Conservation (phyloP, 2,888 invertebrate genomes). For the Brachylomia viminalis region DNA sequence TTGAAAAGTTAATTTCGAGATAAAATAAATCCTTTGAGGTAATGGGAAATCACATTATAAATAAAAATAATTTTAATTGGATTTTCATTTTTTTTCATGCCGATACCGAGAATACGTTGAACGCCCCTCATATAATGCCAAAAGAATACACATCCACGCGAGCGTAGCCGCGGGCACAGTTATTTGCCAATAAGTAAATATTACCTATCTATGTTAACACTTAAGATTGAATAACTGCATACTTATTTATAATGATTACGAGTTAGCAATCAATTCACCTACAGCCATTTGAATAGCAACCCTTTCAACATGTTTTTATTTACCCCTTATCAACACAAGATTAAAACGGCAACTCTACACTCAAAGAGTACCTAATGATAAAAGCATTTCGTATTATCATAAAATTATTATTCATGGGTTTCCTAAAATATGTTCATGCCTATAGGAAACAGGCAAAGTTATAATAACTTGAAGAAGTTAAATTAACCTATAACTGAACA, state of each 20-base stretch:
- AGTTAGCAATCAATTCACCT: too few relatives aligned
- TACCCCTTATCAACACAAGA: slow-evolving; percentile 10
- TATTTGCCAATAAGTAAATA: neutral
- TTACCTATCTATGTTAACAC: neutral
- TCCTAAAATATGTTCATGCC: slow-evolving; percentile 81
- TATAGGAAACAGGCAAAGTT: slow-evolving; percentile 84
- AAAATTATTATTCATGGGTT: slow-evolving; percentile 81
- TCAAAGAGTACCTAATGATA: slow-evolving; percentile 71
- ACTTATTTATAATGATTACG: neutral
- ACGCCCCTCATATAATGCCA: too few relatives aligned
- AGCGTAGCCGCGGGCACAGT: neutral
- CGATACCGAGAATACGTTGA: too few relatives aligned
- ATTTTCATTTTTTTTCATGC: too few relatives aligned
- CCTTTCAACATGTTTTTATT: slow-evolving; percentile 35
- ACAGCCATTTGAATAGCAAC: neutral
- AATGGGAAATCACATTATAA: too few relatives aligned
- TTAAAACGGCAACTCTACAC: slow-evolving; percentile 50
- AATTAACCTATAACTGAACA: slow-evolving; percentile 81
- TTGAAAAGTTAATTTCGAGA: too few relatives aligned
- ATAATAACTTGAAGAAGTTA: slow-evolving; percentile 85
- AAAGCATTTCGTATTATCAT: slow-evolving; percentile 74
- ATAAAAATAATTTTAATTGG: too few relatives aligned
- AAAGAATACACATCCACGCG: neutral
- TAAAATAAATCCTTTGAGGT: too few relatives aligned
- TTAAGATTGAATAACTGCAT: neutral